Conservation (phyloP, 2,797 vertebrate genomes). For the Rhinichthys osculus region DNA sequence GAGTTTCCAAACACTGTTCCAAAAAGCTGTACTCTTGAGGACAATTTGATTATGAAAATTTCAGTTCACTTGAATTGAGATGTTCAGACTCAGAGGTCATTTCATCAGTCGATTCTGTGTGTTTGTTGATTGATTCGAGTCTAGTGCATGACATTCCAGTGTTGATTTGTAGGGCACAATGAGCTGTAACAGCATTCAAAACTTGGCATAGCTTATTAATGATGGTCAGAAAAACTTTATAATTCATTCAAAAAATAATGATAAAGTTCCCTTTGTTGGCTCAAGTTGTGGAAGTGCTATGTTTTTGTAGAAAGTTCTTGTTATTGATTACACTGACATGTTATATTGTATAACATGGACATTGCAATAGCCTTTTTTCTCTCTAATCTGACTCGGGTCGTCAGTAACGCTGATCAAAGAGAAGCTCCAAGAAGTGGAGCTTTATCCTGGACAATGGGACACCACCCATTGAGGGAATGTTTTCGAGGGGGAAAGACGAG, state of each 20-base stretch:
- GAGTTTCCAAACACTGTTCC: constrained; percentile 9
- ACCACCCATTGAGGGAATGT: constrained; percentile 7
- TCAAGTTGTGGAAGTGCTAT: background rate
- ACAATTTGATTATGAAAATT: constrained; percentile 43
- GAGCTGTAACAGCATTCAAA: background rate
- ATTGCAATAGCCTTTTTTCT: background rate
- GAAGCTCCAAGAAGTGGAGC: background rate
- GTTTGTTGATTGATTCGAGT: constrained; percentile 43
- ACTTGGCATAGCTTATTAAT: background rate
- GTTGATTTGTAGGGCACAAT: constrained; percentile 7
- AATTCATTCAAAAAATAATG: background rate
- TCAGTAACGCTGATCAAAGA: constrained; percentile 14
- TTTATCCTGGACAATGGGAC: constrained; percentile 30
- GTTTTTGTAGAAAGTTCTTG: background rate
- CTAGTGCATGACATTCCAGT: background rate
- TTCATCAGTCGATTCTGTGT: constrained; percentile 57
- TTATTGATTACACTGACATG: background rate
- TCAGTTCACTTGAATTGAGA: constrained; percentile 35
- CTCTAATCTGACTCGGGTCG: constrained; percentile 1
- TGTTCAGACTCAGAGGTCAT: constrained; percentile 55
- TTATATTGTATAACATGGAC: background rate
- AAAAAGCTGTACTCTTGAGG: constrained; percentile 13
- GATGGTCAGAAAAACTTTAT: background rate
- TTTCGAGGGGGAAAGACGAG: constrained; percentile 24
- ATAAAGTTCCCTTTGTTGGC: background rate